Evolutionary conservation across 2,888 invertebrate genomes (phyloP).

Genomic region (Spodoptera exigua): DNA sequence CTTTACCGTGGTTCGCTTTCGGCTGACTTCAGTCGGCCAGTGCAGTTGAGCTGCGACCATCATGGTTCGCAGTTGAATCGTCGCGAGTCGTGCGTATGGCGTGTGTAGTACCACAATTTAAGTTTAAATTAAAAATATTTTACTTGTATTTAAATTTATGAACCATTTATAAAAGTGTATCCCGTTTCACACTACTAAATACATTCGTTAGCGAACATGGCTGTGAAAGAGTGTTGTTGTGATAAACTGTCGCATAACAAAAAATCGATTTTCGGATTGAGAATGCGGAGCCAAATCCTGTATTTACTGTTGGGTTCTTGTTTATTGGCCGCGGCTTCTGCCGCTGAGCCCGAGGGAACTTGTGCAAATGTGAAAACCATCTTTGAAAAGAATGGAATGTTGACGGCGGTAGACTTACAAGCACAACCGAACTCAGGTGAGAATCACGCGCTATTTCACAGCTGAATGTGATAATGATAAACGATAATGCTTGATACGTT

Average conservation of each 20-base stretch:
- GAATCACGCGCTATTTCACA: conserved; percentile 72
- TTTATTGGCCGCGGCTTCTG: conserved; percentile 75
- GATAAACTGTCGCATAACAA: conserved; percentile 85
- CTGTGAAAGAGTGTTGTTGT: conserved; percentile 87
- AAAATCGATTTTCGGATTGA: conserved; percentile 88
- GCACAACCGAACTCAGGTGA: conserved; percentile 88
- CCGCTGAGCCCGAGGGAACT: conserved; percentile 79
- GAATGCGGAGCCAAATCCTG: conserved; percentile 84
- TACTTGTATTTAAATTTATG: conserved; percentile 72
- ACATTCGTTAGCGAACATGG: conserved; percentile 74
- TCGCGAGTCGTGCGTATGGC: conserved; percentile 69
- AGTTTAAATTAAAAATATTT: conserved; percentile 61
- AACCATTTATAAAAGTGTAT: conserved; percentile 68
- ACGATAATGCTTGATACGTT: conserved; percentile 71
- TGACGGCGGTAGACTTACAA: conserved; percentile 83
- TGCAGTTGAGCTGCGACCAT: conserved; percentile 82
- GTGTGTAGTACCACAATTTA: conserved; percentile 67
- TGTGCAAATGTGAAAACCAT: conserved; percentile 87
- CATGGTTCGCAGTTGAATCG: conserved; percentile 84
- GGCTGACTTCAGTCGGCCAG: conserved; percentile 71
- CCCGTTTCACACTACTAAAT: conserved; percentile 63
- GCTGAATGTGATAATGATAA: conserved; percentile 72
- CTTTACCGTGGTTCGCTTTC: conserved; percentile 57
- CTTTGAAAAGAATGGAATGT: conserved; percentile 87
- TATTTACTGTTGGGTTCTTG: conserved; percentile 82